A percentile compares a stretch with the other conserved stretches of the same genome.
These are phyloP conservation scores for Mirza zaza DNA, from an alignment of 2,113 vertebrate species.

Conservation along the genomic window DNA sequence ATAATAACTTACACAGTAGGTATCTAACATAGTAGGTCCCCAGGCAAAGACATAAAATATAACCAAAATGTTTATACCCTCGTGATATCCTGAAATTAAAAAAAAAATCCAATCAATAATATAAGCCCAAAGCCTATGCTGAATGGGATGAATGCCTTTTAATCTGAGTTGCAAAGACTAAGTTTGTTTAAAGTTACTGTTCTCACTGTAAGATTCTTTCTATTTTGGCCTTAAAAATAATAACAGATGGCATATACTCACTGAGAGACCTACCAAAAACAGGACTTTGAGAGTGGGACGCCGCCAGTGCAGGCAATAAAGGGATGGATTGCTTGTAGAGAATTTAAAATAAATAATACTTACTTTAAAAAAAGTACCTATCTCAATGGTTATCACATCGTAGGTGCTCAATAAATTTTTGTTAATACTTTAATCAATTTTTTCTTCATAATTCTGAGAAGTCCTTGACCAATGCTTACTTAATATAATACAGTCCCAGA, in stretches of 20 bases:
- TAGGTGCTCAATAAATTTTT: not conserved
- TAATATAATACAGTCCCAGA: not conserved
- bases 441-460: not conserved
- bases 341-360: not conserved
- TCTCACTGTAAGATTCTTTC: not conserved
- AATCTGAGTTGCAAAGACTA: not conserved
- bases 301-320: not conserved
- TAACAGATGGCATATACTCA: not conserved
- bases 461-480: not conserved
- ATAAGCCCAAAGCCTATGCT: not conserved
- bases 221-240: slow-evolving; percentile 24
- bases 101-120: not conserved
- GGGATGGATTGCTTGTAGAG: not conserved
- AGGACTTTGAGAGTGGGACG: not conserved
- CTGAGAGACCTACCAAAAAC: not conserved
- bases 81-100: no score
- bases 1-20: not conserved
- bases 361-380: not conserved
- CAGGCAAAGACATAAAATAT: not conserved
- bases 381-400: not conserved
- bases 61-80: no score
- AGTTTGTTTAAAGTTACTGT: not conserved
- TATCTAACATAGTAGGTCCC: not conserved
- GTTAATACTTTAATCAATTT: not conserved
- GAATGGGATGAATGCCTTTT: not conserved